A percentile compares a stretch with the other conserved stretches of the same genome.
Evolutionary conservation across 2,113 vertebrate species (phyloP).

Genomic region (Chloropsis cyanopogon): DNA sequence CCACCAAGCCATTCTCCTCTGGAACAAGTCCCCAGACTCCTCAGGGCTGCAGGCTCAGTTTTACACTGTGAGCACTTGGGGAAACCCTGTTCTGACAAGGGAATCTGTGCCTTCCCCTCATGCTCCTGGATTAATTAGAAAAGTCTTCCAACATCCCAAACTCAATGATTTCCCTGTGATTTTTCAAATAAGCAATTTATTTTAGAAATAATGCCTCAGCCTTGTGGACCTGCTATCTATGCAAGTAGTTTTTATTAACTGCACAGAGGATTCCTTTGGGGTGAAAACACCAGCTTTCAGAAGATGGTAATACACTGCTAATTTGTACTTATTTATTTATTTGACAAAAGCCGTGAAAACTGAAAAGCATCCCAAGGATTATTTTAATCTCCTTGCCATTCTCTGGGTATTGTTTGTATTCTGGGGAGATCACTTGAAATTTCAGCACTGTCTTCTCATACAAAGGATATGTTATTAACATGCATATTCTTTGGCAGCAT

Average conservation of each 20-base stretch:
- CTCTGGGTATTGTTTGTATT: constrained; percentile 28
- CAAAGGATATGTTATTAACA: constrained; percentile 35
- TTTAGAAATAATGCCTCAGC: constrained; percentile 42
- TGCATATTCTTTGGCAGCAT: constrained; percentile 17
- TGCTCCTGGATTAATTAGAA: background rate
- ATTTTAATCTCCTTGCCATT: constrained; percentile 38
- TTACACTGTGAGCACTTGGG: background rate
- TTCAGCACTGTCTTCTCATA: background rate
- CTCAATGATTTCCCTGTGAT: background rate
- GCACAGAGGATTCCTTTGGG: background rate
- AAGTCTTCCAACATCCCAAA: constrained; percentile 16
- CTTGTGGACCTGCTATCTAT: constrained; percentile 9
- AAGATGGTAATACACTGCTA: background rate
- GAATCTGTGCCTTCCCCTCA: background rate
- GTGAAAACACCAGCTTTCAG: background rate
- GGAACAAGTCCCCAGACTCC: background rate
- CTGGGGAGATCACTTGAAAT: constrained; percentile 14
- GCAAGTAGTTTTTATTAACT: constrained; percentile 33
- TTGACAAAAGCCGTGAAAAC: constrained; percentile 20
- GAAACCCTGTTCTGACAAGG: background rate
- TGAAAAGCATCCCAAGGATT: background rate
- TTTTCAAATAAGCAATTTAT: constrained; percentile 53
- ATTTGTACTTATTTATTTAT: constrained; percentile 30
- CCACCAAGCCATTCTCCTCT: background rate
- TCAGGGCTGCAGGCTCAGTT: background rate